phyloP scores from a whole-genome alignment of 2,797 vertebrate genomes.

The Psittacula echo region DNA sequence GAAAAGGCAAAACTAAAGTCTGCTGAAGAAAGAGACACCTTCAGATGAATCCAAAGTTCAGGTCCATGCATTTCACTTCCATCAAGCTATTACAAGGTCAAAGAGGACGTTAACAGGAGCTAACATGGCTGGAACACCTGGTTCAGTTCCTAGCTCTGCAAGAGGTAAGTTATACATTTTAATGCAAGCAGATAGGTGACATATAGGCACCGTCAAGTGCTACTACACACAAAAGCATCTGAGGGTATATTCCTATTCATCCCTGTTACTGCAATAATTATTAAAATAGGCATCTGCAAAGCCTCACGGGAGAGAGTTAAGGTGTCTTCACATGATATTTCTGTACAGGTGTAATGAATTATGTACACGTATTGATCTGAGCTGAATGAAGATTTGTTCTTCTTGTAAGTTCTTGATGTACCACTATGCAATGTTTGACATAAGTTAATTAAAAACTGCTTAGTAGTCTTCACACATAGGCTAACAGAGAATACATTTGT shows the following conservation, averaged over 20 bases:
- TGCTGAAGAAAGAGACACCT: background rate
- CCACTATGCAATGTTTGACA: background rate
- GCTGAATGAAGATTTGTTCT: constrained; percentile 60
- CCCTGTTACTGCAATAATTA: constrained; percentile 25
- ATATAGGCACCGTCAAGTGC: background rate
- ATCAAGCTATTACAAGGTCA: background rate
- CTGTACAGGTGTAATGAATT: constrained; percentile 48
- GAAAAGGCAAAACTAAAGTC: background rate
- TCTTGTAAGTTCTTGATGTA: constrained; percentile 33
- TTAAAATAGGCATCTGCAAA: constrained; percentile 48
- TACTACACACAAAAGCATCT: background rate
- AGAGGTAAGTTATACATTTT: background rate
- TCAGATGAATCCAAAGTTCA: background rate
- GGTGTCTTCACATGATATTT: constrained; percentile 27
- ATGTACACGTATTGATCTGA: constrained; percentile 42
- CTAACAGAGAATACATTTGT: constrained; percentile 12
- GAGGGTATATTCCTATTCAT: constrained; percentile 10
- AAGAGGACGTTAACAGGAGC: background rate
- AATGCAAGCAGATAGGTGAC: background rate
- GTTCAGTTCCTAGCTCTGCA: background rate
- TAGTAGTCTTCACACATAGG: constrained; percentile 19
- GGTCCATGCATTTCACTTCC: background rate
- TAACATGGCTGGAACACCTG: background rate
- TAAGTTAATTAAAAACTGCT: constrained; percentile 60
- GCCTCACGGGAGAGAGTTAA: background rate